Conservation (phyloP, 2,113 vertebrate species). For the Cygnus buccinator region DNA sequence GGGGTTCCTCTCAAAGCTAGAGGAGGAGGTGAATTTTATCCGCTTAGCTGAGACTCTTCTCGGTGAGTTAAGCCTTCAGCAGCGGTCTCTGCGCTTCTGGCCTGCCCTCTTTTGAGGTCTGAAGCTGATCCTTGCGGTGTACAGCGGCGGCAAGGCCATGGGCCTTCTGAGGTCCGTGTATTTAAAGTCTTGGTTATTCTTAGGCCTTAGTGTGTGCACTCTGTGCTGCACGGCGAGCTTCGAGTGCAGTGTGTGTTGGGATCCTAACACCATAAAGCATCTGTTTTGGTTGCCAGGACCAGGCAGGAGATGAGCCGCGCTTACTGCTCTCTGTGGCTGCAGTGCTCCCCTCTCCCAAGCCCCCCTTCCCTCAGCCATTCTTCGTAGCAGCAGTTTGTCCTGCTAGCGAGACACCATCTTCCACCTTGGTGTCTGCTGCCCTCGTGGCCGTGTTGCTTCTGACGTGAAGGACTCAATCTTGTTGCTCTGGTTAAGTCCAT, state of each 20-base stretch:
- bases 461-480: not conserved
- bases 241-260: not conserved
- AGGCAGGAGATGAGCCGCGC: not conserved
- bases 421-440: not conserved
- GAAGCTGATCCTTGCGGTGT: not conserved
- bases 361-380: not conserved
- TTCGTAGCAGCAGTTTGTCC: not conserved
- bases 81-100: not conserved
- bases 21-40: not conserved
- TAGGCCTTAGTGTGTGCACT: not conserved
- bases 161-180: not conserved
- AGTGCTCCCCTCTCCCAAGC: not conserved
- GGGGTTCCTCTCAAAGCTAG: not conserved
- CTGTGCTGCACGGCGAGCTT: not conserved
- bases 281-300: not conserved
- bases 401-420: not conserved
- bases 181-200: too few relatives aligned
- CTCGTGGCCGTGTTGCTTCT: not conserved
- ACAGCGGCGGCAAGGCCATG: not conserved
- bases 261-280: not conserved
- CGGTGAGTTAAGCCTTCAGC: not conserved
- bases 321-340: not conserved
- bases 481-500: not conserved
- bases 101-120: not conserved
- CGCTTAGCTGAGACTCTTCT: not conserved